Percentiles rank a stretch among this genome's conserved stretches.
Conservation (phyloP, 2,888 invertebrate genomes). For the Ceramica pisi region DNA sequence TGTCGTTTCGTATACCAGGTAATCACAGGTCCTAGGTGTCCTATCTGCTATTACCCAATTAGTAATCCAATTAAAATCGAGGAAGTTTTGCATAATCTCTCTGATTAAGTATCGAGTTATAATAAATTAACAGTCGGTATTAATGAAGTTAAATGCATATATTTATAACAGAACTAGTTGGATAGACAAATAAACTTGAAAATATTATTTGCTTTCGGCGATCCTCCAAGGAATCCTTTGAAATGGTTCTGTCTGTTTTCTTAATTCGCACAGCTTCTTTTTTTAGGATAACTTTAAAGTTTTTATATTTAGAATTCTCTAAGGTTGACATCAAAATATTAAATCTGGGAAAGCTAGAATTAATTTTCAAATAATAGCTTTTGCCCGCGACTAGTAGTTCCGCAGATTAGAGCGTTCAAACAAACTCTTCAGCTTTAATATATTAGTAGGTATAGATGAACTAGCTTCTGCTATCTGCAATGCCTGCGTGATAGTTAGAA, state of each 20-base stretch:
- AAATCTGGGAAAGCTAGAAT: constrained; percentile 10
- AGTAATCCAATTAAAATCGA: constrained; percentile 11
- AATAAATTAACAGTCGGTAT: constrained; percentile 11
- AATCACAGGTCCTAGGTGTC: background rate
- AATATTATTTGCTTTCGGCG: constrained; percentile 1
- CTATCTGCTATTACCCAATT: background rate
- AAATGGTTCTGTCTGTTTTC: background rate
- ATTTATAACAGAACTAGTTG: background rate
- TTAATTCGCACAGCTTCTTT: background rate
- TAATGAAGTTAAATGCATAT: constrained; percentile 9
- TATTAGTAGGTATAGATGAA: no score
- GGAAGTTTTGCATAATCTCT: background rate
- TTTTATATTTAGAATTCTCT: constrained; percentile 14
- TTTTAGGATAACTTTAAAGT: background rate
- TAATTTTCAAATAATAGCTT: background rate
- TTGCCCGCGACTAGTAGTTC: no score
- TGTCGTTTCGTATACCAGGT: background rate
- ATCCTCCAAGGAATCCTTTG: constrained; percentile 2
- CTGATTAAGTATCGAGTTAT: background rate
- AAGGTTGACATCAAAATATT: constrained; percentile 10
- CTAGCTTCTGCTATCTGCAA: no score
- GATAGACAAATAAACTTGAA: constrained; percentile 11
- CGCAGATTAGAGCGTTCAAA: no score
- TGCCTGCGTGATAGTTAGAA: no score
- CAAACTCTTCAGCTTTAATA: no score